A percentile compares a stretch with the other conserved stretches of the same genome.
phyloP scores from a whole-genome alignment of 2,113 vertebrate genomes.

The Periophthalmus modestus region DNA sequence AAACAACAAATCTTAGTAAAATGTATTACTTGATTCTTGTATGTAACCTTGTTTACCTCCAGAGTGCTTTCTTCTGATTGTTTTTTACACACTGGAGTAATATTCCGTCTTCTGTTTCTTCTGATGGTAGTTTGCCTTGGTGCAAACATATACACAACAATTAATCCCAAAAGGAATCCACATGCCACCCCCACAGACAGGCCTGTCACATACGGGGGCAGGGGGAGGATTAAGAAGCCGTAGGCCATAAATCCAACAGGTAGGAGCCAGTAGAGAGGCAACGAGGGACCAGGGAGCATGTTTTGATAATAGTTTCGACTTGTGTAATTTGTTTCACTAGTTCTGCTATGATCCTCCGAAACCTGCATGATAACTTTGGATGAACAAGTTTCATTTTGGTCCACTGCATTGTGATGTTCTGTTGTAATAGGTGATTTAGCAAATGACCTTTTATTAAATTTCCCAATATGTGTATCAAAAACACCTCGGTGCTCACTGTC shows the following conservation, averaged over 20 bases:
- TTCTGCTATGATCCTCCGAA: slow-evolving; percentile 67
- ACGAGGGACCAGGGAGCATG: slow-evolving; percentile 12
- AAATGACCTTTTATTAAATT: slow-evolving; percentile 28
- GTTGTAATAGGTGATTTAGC: slow-evolving; percentile 32
- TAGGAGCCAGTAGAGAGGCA: slow-evolving; percentile 75
- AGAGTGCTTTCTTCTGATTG: slow-evolving; percentile 51
- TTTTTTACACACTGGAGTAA: slow-evolving; percentile 31
- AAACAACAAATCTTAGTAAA: too few species aligned
- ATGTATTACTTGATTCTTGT: background rate
- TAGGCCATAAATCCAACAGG: slow-evolving; percentile 78
- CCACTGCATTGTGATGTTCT: slow-evolving; percentile 44
- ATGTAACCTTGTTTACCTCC: slow-evolving; percentile 69
- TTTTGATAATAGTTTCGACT: slow-evolving; percentile 2
- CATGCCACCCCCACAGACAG: slow-evolving; percentile 80
- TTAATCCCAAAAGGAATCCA: slow-evolving; percentile 82
- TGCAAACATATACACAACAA: slow-evolving; percentile 74
- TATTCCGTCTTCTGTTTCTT: slow-evolving; percentile 23
- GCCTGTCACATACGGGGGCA: slow-evolving; percentile 81
- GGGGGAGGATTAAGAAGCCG: slow-evolving; percentile 80
- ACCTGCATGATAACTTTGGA: slow-evolving; percentile 79
- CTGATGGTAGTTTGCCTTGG: slow-evolving; percentile 22
- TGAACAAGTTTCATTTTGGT: slow-evolving; percentile 76
- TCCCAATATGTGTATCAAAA: slow-evolving; percentile 45
- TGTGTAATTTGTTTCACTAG: slow-evolving; percentile 8
- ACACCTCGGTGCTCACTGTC: slow-evolving; percentile 24